These are phyloP conservation scores for Enteromius mattozi DNA, from an alignment of 2,797 vertebrate species.

Conservation along the genomic window DNA sequence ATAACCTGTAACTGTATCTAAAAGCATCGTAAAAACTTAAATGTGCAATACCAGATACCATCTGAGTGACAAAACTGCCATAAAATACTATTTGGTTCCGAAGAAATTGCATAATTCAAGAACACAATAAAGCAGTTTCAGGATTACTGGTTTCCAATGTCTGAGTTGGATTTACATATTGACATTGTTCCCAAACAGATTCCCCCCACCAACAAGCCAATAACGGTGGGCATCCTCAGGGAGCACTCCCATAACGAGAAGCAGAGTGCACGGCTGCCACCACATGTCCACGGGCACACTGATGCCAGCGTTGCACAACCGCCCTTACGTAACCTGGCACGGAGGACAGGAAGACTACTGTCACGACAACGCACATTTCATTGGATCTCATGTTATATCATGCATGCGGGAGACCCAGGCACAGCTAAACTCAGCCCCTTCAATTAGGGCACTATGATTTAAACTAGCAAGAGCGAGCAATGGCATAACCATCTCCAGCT, in stretches of 20 bases:
- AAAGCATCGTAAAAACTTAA: background rate
- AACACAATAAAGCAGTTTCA: conserved; percentile 19
- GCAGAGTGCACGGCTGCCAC: conserved; percentile 44
- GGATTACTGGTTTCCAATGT: conserved; percentile 14
- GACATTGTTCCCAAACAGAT: conserved; percentile 21
- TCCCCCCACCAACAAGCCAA: conserved; percentile 18
- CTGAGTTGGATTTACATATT: conserved; percentile 5
- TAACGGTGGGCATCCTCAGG: conserved; percentile 4
- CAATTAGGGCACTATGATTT: conserved; percentile 9
- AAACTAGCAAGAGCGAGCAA: conserved; percentile 6
- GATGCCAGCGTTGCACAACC: conserved; percentile 50
- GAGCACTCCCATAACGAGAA: conserved; percentile 20
- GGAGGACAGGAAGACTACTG: conserved; percentile 43
- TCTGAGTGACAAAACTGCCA: background rate
- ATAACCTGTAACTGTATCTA: background rate
- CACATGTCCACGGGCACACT: conserved; percentile 35
- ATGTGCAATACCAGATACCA: background rate
- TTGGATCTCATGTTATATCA: conserved; percentile 22
- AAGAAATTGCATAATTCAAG: conserved; percentile 29
- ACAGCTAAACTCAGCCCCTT: conserved; percentile 23
- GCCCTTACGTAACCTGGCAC: conserved; percentile 52
- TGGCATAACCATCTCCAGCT: conserved; percentile 14
- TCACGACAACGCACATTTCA: conserved; percentile 32
- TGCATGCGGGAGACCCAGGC: conserved; percentile 31
- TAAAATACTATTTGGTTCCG: background rate